Base-by-base conservation (phyloP, 2,888 invertebrate genomes). In the Acanthoscelides obtectus region DNA sequence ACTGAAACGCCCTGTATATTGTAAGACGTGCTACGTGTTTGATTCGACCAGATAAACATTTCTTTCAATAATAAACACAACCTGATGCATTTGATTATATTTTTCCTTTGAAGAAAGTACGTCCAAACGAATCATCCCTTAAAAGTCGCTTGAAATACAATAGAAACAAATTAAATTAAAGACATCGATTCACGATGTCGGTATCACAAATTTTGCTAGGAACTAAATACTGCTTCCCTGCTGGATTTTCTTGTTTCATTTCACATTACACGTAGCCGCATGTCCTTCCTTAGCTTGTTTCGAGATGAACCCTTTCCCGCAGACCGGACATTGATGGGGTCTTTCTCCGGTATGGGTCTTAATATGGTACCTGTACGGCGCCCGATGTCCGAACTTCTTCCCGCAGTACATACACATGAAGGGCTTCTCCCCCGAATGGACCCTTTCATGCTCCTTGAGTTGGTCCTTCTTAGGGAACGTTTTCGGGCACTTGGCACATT, bases 371-470 rank as follows among this genome's bases (percentile, higher is more conserved):
- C 76, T 75, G 71, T 81, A 83, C 1, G 77, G 80, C 19, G 77
- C 79, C 70, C 77, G 77, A 65, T 80, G 79, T 6, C 76, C 79
- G 70, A 81, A 81, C 21, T 73, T 76, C 68, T 80, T 81, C 0
- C 78, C 80, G 66, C 81, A 81, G 73, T 78, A 77, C 70, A 77
- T 77, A 67, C 82, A 82, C 0, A 87, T 84, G 68, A 81, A 83
- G 0, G 83, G 83, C 64, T 80, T 80, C 72, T 83, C 82, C 0
- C 83, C 83, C 0, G 85, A 84, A 77, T 90, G 90, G 64, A 78
- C 79, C 22, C 78, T 68, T 68, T 78, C 77, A 72, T 80, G 80
- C 45, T 76, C 77, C 65, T 76, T 77, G 6, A 80, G 74, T 63
- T 78, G 78, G 71, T 85, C 86, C 17, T 80, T 82, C 25, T 83